Conservation (phyloP, 2,113 vertebrate genomes). For the Chaetura pelagica region DNA sequence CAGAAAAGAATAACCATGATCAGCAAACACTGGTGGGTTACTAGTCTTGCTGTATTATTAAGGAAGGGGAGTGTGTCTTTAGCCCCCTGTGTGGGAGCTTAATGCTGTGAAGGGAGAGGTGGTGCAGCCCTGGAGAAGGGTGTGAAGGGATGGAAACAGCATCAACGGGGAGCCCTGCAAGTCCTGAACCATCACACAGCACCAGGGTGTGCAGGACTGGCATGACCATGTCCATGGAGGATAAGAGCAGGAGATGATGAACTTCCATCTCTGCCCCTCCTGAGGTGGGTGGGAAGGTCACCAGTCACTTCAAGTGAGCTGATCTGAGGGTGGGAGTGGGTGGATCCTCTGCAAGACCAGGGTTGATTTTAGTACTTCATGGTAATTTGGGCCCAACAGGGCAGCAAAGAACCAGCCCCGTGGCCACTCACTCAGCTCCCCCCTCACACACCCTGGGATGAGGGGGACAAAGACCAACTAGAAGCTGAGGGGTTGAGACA, state of each 20-base stretch:
- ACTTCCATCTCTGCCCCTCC: accelerated
- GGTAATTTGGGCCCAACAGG: too few species aligned
- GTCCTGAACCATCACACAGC: background rate
- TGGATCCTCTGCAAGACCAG: background rate
- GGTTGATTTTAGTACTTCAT: background rate
- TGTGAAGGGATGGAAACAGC: background rate
- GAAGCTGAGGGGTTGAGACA: too few species aligned
- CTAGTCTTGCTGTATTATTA: slow-evolving; percentile 61
- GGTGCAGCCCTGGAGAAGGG: background rate
- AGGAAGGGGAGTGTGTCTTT: background rate
- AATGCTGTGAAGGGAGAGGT: background rate
- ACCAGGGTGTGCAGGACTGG: background rate
- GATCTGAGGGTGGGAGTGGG: accelerated
- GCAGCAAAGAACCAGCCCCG: too few species aligned
- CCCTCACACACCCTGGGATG: too few species aligned
- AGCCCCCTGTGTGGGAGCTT: background rate
- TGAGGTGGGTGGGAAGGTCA: accelerated
- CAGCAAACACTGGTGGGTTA: slow-evolving; percentile 69
- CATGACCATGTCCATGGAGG: background rate
- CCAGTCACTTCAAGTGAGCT: background rate
- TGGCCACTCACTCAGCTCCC: too few species aligned
- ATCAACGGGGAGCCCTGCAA: background rate
- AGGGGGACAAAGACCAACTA: too few species aligned
- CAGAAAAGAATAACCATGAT: slow-evolving; percentile 75
- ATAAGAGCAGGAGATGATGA: background rate